Conservation (phyloP, 1,140 invertebrate species). For the Atopsyche davidsoni region DNA sequence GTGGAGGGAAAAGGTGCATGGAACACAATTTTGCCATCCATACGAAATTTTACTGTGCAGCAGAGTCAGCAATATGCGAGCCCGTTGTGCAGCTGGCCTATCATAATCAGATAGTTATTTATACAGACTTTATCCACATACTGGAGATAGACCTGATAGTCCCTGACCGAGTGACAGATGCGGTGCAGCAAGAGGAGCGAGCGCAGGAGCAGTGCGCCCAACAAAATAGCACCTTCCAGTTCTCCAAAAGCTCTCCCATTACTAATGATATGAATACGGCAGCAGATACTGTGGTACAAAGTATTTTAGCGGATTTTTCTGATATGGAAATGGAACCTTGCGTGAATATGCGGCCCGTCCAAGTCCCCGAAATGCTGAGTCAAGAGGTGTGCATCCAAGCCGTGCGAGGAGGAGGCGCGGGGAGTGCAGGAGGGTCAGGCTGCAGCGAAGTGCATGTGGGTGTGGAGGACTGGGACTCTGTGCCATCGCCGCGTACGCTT, state of each 20-base stretch:
- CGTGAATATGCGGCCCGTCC: constrained; percentile 40
- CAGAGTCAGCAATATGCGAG: constrained; percentile 45
- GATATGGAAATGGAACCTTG: constrained; percentile 45
- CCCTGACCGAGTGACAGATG: constrained; percentile 37
- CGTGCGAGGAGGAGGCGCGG: constrained; percentile 13
- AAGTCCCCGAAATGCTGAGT: constrained; percentile 43
- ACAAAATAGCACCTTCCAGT: background rate
- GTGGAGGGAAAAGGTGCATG: constrained; percentile 42
- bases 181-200: constrained; percentile 36
- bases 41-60: constrained; percentile 47
- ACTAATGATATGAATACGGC: constrained; percentile 3
- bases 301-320: constrained; percentile 47
- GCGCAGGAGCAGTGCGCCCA: constrained; percentile 13
- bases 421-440: constrained; percentile 15
- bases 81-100: constrained; percentile 47
- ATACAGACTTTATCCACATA: constrained; percentile 49
- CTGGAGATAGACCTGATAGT: constrained; percentile 47
- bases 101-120: constrained; percentile 48
- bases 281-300: constrained; percentile 43
- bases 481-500: constrained; percentile 44
- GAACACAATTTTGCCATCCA: constrained; percentile 49
- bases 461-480: constrained; percentile 47
- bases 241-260: background rate
- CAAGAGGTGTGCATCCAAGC: constrained; percentile 48
- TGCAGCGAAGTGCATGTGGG: constrained; percentile 45